phyloP scores from a whole-genome alignment of 2,113 vertebrate genomes.

The Pandion haliaetus region DNA sequence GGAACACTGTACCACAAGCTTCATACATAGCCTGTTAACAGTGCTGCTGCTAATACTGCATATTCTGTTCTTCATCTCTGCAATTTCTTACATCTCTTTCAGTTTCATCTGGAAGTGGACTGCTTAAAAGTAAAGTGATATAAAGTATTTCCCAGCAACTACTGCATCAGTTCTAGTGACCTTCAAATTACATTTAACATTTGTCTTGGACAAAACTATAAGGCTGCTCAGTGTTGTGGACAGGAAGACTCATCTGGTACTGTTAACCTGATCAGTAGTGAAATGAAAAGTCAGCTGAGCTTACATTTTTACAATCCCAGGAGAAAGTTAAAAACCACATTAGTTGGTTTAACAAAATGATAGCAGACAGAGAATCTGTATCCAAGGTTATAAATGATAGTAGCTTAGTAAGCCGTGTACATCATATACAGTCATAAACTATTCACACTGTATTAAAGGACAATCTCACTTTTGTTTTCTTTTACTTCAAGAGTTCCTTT shows the following conservation, averaged over 20 bases:
- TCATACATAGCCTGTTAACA: background rate
- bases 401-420: background rate
- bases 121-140: constrained; percentile 52
- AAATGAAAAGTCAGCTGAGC: constrained; percentile 57
- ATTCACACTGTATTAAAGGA: background rate
- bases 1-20: background rate
- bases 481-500: background rate
- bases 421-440: background rate
- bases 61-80: constrained; percentile 6
- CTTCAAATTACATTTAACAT: constrained; percentile 63
- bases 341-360: constrained; percentile 37
- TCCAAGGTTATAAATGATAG: background rate
- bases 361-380: constrained; percentile 10
- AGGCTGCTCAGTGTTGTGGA: constrained; percentile 6
- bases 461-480: background rate
- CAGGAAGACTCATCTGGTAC: constrained; percentile 47
- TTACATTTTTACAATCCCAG: constrained; percentile 26
- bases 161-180: constrained; percentile 41
- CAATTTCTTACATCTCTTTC: constrained; percentile 44
- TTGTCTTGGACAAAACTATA: constrained; percentile 50
- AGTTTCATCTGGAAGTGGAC: constrained; percentile 3
- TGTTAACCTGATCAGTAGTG: constrained; percentile 48
- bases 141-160: constrained; percentile 54
- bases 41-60: background rate
- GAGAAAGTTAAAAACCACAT: constrained; percentile 41